phyloP scores from a whole-genome alignment of 2,888 invertebrate species.

The Ligdia adustata region DNA sequence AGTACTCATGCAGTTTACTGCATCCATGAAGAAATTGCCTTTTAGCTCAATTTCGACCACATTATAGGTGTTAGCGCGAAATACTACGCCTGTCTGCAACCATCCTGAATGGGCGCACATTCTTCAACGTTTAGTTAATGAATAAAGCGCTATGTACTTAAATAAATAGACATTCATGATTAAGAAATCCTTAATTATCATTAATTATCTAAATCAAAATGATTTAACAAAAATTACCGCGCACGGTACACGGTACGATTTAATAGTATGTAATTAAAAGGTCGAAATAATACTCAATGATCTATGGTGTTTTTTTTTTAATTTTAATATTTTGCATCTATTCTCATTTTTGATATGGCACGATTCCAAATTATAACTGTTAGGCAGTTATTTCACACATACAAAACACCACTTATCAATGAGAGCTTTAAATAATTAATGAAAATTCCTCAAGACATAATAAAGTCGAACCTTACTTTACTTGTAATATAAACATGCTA shows the following conservation, averaged over 20 bases:
- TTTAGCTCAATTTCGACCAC: too few relatives aligned
- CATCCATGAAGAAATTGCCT: too few relatives aligned
- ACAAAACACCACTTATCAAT: conserved; percentile 61
- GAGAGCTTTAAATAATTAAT: conserved; percentile 48
- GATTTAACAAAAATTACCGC: conserved; percentile 46
- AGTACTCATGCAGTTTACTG: too few relatives aligned
- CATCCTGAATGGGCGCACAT: conserved; percentile 61
- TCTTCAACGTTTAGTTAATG: conserved; percentile 69
- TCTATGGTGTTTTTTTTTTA: conserved; percentile 48
- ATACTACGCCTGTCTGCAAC: too few relatives aligned
- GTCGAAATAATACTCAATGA: conserved; percentile 52
- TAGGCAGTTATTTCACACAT: conserved; percentile 38
- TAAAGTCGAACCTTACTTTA: conserved; percentile 56
- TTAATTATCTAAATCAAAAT: conserved; percentile 62
- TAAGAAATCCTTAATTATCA: conserved; percentile 65
- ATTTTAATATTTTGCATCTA: conserved; percentile 36
- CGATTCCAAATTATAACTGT: conserved; percentile 55
- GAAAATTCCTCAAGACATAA: conserved; percentile 49
- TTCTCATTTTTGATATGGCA: conserved; percentile 66
- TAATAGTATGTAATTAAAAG: conserved; percentile 10
- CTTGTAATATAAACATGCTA: conserved; percentile 71
- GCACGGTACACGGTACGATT: conserved; percentile 25
- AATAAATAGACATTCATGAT: conserved; percentile 79
- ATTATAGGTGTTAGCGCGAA: too few relatives aligned
- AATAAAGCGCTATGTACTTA: conserved; percentile 71